Percentiles rank a stretch among this genome's conserved stretches.
Evolutionary conservation across 2,113 vertebrate genomes (phyloP).

Genomic region (Stigmatopora argus): DNA sequence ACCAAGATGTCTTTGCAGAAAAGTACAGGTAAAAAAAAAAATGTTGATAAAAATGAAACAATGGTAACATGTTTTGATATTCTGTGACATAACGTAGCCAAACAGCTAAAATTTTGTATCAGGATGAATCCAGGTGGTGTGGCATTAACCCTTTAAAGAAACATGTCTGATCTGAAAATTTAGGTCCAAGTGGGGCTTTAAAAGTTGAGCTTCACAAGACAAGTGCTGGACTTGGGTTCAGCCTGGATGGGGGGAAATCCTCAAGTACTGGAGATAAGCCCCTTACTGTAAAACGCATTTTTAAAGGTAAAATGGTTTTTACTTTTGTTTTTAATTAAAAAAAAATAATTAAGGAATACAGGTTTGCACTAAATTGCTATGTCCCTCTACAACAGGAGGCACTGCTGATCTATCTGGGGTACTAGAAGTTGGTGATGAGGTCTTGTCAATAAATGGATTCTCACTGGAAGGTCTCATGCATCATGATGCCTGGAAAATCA

Average conservation of each 20-base stretch:
- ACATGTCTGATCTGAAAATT: not conserved
- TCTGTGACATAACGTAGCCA: not conserved
- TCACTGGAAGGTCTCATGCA: conserved; percentile 83
- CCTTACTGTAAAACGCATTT: conserved; percentile 81
- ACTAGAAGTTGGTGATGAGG: conserved; percentile 84
- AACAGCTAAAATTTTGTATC: not conserved
- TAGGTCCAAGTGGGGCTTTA: conserved; percentile 64
- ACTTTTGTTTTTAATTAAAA: not conserved
- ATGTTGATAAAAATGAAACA: not conserved
- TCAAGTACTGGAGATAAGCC: conserved; percentile 78
- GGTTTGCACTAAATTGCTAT: conserved; percentile 1
- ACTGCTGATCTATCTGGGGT: conserved; percentile 81
- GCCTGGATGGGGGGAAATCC: conserved; percentile 82
- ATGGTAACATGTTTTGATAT: not conserved
- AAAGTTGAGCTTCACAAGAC: conserved; percentile 84
- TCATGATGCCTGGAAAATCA: conserved; percentile 88
- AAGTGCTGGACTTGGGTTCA: conserved; percentile 85
- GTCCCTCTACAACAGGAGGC: conserved; percentile 70
- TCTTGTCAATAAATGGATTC: conserved; percentile 84
- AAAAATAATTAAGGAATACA: not conserved
- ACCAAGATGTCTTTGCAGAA: conserved; percentile 56
- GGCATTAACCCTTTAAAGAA: not conserved
- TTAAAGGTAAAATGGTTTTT: conserved; percentile 76
- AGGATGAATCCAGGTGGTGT: not conserved
- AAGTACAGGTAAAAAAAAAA: conserved; percentile 61